These are phyloP conservation scores for Xiphophorus hellerii DNA, from an alignment of 2,113 vertebrate species.

Conservation along the genomic window DNA sequence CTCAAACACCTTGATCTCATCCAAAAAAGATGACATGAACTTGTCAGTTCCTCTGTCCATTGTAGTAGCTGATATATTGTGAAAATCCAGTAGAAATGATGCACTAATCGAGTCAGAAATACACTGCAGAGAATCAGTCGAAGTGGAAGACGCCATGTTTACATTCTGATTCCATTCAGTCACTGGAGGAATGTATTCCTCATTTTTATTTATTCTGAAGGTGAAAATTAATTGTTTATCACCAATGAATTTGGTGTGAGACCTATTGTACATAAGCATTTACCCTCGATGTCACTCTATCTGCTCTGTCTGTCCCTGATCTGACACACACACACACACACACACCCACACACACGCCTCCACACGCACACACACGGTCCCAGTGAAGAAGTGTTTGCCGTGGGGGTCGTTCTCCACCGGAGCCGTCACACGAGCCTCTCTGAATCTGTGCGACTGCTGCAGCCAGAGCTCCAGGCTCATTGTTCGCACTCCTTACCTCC, in stretches of 20 bases:
- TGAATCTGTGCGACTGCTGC: constrained; percentile 74
- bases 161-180: constrained; percentile 12
- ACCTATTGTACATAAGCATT: constrained; percentile 47
- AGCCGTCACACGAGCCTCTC: constrained; percentile 60
- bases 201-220: constrained; percentile 48
- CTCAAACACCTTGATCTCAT: too few species aligned
- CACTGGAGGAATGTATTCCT: constrained; percentile 19
- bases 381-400: constrained; percentile 35
- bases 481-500: constrained; percentile 54
- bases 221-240: constrained; percentile 69
- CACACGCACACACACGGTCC: background rate
- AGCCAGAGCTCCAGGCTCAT: constrained; percentile 60
- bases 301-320: constrained; percentile 36
- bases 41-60: too few species aligned
- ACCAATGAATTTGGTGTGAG: constrained; percentile 30
- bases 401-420: constrained; percentile 38
- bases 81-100: too few species aligned
- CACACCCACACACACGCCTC: too few species aligned
- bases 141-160: too few species aligned
- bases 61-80: too few species aligned
- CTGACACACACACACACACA: constrained; percentile 9
- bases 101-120: too few species aligned
- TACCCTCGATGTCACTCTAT: constrained; percentile 40
- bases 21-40: too few species aligned
- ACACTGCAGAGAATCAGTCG: too few species aligned